Evolutionary conservation across 2,888 invertebrate species (phyloP), one percentile per base, ranked within the genome.

Genomic region (Salpingus planirostris): DNA sequence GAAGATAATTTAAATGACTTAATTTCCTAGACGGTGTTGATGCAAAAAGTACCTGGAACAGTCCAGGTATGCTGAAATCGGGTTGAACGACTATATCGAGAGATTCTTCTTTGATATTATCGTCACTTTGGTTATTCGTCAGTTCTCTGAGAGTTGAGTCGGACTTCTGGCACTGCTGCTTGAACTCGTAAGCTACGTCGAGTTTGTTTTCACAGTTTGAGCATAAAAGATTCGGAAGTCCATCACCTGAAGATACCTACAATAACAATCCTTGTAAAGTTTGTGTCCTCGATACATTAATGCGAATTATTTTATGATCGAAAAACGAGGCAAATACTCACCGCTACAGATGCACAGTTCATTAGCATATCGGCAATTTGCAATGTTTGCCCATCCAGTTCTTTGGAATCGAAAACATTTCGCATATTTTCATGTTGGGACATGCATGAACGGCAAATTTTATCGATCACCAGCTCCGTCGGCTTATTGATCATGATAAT

Each of bases 401-500:
- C 54, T 52, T 54, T 40, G 10, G 39, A 35, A 29, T 60, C 58
- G 43, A 64, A 65, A 28, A 66, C 53, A 48, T 59, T 61, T 40
- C 54, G 54, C 62, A 64, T 64, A 38, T 59, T 49, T 33, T 57
- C 52, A 41, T 54, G 41, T 38, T 55, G 55, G 33, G 43, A 49
- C 62, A 65, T 61, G 43, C 66, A 66, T 7, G 63, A 64, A 29
- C 66, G 55, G 43, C 66, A 66, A 38, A 66, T 54, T 48, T 62
- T 65, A 31, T 64, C 62, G 49, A 64, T 55, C 32, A 50, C 44
- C 27, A 55, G 35, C 27, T 46, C 51, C 33, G 49, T 48, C 37
- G 50, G 47, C 42, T 54, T 49, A 35, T 50, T 48, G 42, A 54
- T 53, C 56, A 56, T 56, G 39, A 51, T 52, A 34, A n/a, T n/a